These are phyloP conservation scores for Cercopithecus petaurista DNA, from an alignment of 2,797 vertebrate genomes.

Conservation along the genomic window DNA sequence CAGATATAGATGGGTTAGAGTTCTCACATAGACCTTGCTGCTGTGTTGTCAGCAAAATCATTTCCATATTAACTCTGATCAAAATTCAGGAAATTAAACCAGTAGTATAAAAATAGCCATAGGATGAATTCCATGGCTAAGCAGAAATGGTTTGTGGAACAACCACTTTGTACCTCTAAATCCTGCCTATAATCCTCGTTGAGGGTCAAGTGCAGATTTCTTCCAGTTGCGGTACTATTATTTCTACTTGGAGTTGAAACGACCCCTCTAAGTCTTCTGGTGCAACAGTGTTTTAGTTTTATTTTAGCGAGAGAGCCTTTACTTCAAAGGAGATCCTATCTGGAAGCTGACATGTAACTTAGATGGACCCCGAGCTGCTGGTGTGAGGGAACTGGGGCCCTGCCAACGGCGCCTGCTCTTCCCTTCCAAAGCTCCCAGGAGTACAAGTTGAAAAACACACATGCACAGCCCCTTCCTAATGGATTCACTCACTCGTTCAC, in stretches of 20 bases:
- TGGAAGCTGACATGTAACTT: background rate
- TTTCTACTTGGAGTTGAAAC: background rate
- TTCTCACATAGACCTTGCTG: accelerated
- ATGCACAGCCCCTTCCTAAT: background rate
- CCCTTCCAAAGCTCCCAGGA: background rate
- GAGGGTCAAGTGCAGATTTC: accelerated
- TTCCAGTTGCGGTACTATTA: background rate
- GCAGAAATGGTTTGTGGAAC: background rate
- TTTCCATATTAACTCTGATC: background rate
- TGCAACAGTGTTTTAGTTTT: background rate
- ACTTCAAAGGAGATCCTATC: background rate
- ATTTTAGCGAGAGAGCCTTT: background rate
- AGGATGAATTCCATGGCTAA: background rate
- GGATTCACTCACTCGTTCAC: background rate
- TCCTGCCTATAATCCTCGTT: background rate
- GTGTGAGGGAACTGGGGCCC: background rate
- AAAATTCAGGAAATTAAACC: background rate
- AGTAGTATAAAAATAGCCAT: background rate
- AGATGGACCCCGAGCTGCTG: background rate
- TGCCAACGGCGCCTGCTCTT: background rate
- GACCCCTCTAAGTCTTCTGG: background rate
- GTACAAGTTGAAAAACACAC: background rate
- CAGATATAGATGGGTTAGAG: background rate
- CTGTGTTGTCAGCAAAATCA: background rate
- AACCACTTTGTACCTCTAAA: background rate